Conservation (phyloP, 2,888 invertebrate species). For the Lasioglossum villosulum region DNA sequence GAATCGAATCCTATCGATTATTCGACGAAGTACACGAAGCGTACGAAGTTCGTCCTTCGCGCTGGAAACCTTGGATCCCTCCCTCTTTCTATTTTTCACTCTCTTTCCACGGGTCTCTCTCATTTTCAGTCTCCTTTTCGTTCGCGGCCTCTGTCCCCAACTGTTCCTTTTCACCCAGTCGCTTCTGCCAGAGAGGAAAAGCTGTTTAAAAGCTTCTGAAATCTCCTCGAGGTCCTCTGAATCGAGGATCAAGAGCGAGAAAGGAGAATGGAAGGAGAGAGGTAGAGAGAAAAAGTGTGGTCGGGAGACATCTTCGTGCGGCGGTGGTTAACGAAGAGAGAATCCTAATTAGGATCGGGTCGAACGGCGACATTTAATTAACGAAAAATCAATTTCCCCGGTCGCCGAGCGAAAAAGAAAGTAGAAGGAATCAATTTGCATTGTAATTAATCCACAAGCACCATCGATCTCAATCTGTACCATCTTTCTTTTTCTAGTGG, state of each 20-base stretch:
- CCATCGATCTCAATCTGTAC: slow-evolving; percentile 31
- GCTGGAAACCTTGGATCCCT: slow-evolving; percentile 25
- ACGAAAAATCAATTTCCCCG: slow-evolving; percentile 60
- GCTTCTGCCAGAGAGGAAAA: slow-evolving; percentile 28
- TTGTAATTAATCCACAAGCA: slow-evolving; percentile 49
- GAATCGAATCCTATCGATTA: slow-evolving; percentile 50
- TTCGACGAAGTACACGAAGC: slow-evolving; percentile 15
- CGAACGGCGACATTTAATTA: slow-evolving; percentile 62
- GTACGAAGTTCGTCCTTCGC: slow-evolving; percentile 18
- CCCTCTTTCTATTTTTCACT: too few species aligned
- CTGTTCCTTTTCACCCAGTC: neutral
- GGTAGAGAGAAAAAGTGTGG: neutral
- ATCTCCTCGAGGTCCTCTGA: slow-evolving; percentile 44
- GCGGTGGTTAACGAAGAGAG: slow-evolving; percentile 44
- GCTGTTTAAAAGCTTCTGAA: slow-evolving; percentile 49
- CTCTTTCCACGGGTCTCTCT: neutral
- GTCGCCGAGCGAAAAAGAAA: slow-evolving; percentile 2
- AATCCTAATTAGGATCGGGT: slow-evolving; percentile 61
- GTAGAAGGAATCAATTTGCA: slow-evolving; percentile 57
- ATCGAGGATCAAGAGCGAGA: slow-evolving; percentile 3
- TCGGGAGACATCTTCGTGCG: slow-evolving; percentile 16
- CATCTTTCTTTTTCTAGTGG: neutral
- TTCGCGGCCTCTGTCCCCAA: neutral
- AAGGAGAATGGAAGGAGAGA: neutral
- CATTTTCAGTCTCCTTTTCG: slow-evolving; percentile 7